Evolutionary conservation across 2,888 invertebrate species (phyloP).

Genomic region (Ptychoptera contaminata): DNA sequence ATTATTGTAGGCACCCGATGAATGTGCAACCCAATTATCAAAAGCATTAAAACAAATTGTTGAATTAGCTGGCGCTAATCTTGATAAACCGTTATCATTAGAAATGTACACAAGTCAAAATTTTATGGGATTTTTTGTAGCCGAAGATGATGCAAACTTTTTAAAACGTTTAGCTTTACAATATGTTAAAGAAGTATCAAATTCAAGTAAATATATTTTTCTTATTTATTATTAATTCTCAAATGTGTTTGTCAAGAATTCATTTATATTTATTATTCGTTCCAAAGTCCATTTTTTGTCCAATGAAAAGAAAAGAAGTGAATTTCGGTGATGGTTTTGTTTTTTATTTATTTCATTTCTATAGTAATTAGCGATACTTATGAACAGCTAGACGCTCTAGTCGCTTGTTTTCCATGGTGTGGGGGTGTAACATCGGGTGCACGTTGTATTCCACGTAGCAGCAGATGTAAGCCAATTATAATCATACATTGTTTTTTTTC

Average conservation of each 20-base stretch:
- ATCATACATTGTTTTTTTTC: not conserved
- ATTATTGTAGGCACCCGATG: constrained; percentile 52
- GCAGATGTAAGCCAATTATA: constrained; percentile 38
- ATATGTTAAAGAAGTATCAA: constrained; percentile 65
- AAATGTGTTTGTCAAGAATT: too few relatives aligned
- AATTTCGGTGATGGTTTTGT: not conserved
- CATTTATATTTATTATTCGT: too few relatives aligned
- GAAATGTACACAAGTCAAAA: constrained; percentile 76
- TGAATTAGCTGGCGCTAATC: constrained; percentile 48
- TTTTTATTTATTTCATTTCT: not conserved
- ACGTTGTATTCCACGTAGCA: constrained; percentile 43
- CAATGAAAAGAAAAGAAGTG: not conserved
- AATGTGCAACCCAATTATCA: constrained; percentile 49
- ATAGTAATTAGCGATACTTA: constrained; percentile 44
- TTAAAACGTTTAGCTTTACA: constrained; percentile 62
- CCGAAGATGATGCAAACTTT: constrained; percentile 65
- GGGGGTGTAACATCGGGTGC: constrained; percentile 39
- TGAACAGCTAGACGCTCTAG: constrained; percentile 58
- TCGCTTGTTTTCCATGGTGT: constrained; percentile 66
- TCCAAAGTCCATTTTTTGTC: too few relatives aligned
- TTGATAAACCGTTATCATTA: constrained; percentile 49
- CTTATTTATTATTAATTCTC: too few relatives aligned
- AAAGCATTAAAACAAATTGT: constrained; percentile 60
- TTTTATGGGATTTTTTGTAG: constrained; percentile 82
- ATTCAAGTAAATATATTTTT: constrained; percentile 42